Base-by-base conservation (phyloP, 2,888 invertebrate species). In the Diplolepis rosae region DNA sequence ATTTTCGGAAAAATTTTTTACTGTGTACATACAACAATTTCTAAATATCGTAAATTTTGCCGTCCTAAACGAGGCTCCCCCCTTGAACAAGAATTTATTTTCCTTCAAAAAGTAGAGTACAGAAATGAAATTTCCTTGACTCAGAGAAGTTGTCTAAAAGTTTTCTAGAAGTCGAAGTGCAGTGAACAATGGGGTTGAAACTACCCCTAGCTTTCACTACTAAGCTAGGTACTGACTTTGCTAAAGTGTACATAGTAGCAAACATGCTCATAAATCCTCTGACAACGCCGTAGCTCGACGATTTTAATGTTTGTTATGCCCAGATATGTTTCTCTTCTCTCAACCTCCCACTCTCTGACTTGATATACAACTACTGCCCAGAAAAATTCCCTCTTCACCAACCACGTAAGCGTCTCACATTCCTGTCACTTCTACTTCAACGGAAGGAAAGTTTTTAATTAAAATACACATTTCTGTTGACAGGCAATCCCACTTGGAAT, bases 221-320 rank as follows among this genome's bases (percentile, higher is more conserved):
- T 13, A 11, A 61, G 39, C 35, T 32, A 39, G 39, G 39, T 61
- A 35, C n/a, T 61, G 24, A 22, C 45, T 45, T 18, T 45, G 18
- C 45, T 7, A 45, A 61, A 24, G 24, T 61, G 24, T 15, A 39
- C n/a, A 61, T 27, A 11, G 39, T 27, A 24, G n/a, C 61, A 61
- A 61, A 61, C 61, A 61, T 39, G 24, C 61, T 39, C 39, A 61
- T 61, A 39, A 61, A 61, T 61, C n/a, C 9, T 39, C 39, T 24
- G 61, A 39, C 24, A 61, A 39, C n/a, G 61, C 39, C 39, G 24
- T 61, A 2, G 61, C 61, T 61, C 35, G 39, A 24, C 39, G 35
- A 61, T 61, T 61, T 39, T 61, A 61, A 61, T 61, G 61, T 39
- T 61, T 61, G 61, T 24, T 35, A 39, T 61, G 61, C n/a, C 6